Percentiles rank a stretch among this genome's conserved stretches.
Evolutionary conservation across 2,113 vertebrate species (phyloP).

Genomic region (Chrysemys picta): DNA sequence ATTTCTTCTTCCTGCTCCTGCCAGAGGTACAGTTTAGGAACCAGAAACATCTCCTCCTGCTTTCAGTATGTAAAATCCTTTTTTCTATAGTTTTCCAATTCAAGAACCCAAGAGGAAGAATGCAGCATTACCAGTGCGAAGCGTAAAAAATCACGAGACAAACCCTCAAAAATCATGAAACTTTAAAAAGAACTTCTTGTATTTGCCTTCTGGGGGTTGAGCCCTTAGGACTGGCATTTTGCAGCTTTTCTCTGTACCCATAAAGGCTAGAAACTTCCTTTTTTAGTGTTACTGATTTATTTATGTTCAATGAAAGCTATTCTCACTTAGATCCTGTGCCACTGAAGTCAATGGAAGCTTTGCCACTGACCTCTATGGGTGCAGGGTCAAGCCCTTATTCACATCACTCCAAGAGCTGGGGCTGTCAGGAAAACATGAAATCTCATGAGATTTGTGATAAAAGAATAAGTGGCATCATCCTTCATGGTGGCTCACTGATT

Average conservation of each 20-base stretch:
- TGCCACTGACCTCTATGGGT: not conserved
- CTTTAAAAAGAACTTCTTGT: not conserved
- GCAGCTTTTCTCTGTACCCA: rapidly evolving
- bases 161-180: not conserved
- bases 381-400: not conserved
- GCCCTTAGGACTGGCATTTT: not conserved
- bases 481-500: rapidly evolving
- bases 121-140: rapidly evolving
- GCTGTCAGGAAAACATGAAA: not conserved
- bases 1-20: not conserved
- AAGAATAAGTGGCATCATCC: not conserved
- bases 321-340: rapidly evolving
- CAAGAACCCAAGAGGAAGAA: not conserved
- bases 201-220: not conserved
- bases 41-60: not conserved
- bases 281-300: no score
- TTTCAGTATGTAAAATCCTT: not conserved
- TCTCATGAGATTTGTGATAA: not conserved
- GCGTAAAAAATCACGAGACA: rapidly evolving
- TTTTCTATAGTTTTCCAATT: not conserved
- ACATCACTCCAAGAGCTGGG: not conserved
- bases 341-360: not conserved
- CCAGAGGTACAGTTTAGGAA: rapidly evolving
- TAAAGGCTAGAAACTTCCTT: not conserved
- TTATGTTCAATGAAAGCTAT: not conserved